A percentile compares a stretch with the other conserved stretches of the same genome.
Conservation (phyloP, 1,140 invertebrate genomes). For the Spodoptera litura region DNA sequence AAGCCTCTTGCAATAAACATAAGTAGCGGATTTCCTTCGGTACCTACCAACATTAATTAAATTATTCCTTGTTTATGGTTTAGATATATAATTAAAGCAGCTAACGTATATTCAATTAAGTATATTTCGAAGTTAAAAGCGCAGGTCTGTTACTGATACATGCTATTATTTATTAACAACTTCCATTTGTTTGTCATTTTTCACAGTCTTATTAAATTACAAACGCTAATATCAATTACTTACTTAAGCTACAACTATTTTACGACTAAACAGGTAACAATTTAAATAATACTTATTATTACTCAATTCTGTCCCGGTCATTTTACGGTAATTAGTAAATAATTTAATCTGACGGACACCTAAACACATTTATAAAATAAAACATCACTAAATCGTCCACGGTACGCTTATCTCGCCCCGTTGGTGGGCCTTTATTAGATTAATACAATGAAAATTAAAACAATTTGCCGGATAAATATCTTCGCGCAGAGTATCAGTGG, state of each 20-base stretch:
- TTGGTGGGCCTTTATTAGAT: conserved; percentile 84
- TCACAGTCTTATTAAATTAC: neutral
- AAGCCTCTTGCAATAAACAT: neutral
- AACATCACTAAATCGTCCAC: conserved; percentile 77
- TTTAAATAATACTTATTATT: neutral
- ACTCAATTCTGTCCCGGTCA: neutral
- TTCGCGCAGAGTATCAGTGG: conserved; percentile 82
- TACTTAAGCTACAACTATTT: neutral
- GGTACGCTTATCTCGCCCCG: conserved; percentile 76
- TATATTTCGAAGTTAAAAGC: conserved; percentile 6
- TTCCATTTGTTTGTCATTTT: neutral
- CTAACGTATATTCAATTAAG: neutral
- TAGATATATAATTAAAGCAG: conserved; percentile 25
- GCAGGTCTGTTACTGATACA: neutral
- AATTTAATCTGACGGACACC: conserved; percentile 69
- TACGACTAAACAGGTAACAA: neutral
- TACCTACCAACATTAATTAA: conserved; percentile 9
- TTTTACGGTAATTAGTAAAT: conserved; percentile 62
- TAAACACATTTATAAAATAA: conserved; percentile 74
- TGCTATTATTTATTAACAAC: neutral
- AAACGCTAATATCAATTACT: neutral
- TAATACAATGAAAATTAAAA: conserved; percentile 87
- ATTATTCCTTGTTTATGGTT: conserved; percentile 38
- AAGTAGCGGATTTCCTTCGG: conserved; percentile 29
- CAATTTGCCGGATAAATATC: conserved; percentile 87